A percentile compares a stretch with the other conserved stretches of the same genome.
Conservation (phyloP, 92 coral and sea anemone species). For the Siderastrea radians region DNA sequence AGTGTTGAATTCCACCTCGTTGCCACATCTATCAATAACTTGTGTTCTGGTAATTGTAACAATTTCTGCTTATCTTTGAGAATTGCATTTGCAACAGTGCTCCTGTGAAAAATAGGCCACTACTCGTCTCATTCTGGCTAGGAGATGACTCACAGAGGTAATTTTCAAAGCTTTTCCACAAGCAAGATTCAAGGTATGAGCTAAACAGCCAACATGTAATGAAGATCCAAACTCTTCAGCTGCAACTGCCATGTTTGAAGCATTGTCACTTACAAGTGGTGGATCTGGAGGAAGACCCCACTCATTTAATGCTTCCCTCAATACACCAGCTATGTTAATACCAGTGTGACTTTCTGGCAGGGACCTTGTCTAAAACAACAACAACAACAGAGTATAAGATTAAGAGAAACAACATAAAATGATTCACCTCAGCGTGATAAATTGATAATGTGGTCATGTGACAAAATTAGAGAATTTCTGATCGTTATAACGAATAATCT, state of each 20-base stretch:
- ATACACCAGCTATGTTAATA: slow-evolving; percentile 51
- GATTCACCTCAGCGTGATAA: too few relatives aligned
- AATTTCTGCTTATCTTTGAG: slow-evolving; percentile 61
- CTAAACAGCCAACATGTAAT: slow-evolving; percentile 51
- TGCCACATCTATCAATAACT: slow-evolving; percentile 57
- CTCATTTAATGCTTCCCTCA: slow-evolving; percentile 49
- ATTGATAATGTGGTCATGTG: too few relatives aligned
- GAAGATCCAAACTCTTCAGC: slow-evolving; percentile 48
- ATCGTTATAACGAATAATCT: neutral
- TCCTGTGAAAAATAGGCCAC: slow-evolving; percentile 57
- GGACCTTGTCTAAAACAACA: slow-evolving; percentile 26
- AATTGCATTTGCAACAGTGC: slow-evolving; percentile 50
- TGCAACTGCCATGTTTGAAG: slow-evolving; percentile 51
- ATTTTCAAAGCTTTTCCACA: slow-evolving; percentile 48
- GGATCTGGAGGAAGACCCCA: slow-evolving; percentile 61
- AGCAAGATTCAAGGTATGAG: slow-evolving; percentile 66
- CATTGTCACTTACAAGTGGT: slow-evolving; percentile 62
- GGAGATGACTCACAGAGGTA: slow-evolving; percentile 54
- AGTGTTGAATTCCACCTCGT: slow-evolving; percentile 68
- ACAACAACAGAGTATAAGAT: too few relatives aligned
- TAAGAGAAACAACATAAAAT: too few relatives aligned
- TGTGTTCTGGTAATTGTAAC: slow-evolving; percentile 59
- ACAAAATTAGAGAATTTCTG: too few relatives aligned
- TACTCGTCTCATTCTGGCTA: slow-evolving; percentile 55
- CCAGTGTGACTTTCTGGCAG: slow-evolving; percentile 51